Percentiles rank a stretch among this genome's conserved stretches.
Evolutionary conservation across 1,140 invertebrate species (phyloP).

Genomic region (Pseudachorutes palmiensis): DNA sequence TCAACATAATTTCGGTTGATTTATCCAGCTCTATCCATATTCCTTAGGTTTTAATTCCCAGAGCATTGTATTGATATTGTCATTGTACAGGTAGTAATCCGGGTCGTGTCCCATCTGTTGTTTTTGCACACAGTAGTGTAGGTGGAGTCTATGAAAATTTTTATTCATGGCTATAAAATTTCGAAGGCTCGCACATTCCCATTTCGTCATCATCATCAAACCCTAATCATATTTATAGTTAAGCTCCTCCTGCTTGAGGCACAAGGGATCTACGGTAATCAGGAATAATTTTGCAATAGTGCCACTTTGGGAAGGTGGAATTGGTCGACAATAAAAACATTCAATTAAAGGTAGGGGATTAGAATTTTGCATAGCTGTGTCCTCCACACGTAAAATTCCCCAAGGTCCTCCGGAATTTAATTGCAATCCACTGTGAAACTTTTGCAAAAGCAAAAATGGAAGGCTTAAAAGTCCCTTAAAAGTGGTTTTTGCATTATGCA

Average conservation of each 20-base stretch:
- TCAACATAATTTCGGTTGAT: too few relatives aligned
- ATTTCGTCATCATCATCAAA: slow-evolving; percentile 11
- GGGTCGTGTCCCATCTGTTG: too few relatives aligned
- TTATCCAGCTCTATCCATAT: too few relatives aligned
- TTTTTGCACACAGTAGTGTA: slow-evolving; percentile 1
- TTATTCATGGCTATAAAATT: slow-evolving; percentile 30
- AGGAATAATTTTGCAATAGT: not conserved
- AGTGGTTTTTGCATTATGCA: not conserved
- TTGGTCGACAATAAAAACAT: not conserved
- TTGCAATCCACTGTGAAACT: too few relatives aligned
- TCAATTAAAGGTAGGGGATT: not conserved
- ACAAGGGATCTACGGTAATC: not conserved
- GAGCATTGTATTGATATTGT: too few relatives aligned
- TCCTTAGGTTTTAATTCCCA: too few relatives aligned
- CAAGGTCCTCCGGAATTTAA: slow-evolving; percentile 3
- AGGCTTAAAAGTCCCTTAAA: too few relatives aligned
- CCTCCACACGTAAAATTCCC: not conserved
- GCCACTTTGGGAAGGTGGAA: too few relatives aligned
- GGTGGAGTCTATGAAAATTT: slow-evolving; percentile 21
- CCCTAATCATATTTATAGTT: not conserved
- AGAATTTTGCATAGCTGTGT: not conserved
- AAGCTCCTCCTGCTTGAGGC: too few relatives aligned
- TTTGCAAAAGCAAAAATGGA: too few relatives aligned
- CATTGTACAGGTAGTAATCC: too few relatives aligned
- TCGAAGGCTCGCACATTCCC: slow-evolving; percentile 19